These are phyloP conservation scores for Dryobotodes eremita DNA, from an alignment of 2,888 invertebrate species.

Conservation along the genomic window DNA sequence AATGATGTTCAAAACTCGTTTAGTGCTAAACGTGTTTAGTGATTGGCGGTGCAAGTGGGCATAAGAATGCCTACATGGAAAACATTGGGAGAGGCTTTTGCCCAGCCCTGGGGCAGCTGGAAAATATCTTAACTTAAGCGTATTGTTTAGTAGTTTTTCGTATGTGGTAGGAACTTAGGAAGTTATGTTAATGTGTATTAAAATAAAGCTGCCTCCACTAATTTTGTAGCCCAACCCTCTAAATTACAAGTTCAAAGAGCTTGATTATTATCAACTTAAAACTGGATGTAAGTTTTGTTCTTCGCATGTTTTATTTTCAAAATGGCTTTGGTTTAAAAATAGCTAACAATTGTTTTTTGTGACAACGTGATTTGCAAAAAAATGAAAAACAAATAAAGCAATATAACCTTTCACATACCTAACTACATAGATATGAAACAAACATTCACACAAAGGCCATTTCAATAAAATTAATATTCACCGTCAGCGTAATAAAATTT, in stretches of 20 bases:
- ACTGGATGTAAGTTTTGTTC: too few species aligned
- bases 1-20: too few species aligned
- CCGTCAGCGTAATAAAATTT: slow-evolving; percentile 34
- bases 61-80: neutral
- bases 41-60: too few species aligned
- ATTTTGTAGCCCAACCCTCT: neutral
- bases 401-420: slow-evolving; percentile 7
- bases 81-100: neutral
- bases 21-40: too few species aligned
- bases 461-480: slow-evolving; percentile 50
- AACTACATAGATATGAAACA: slow-evolving; percentile 21
- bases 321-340: neutral
- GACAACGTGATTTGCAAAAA: neutral
- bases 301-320: too few species aligned
- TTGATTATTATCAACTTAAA: too few species aligned
- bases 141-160: neutral
- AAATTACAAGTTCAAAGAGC: too few species aligned
- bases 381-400: neutral
- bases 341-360: neutral
- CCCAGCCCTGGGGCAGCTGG: too few species aligned
- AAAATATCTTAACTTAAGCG: neutral
- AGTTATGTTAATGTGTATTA: neutral
- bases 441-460: slow-evolving; percentile 27
- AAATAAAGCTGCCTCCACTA: neutral
- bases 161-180: neutral